These are phyloP conservation scores for Thalassophryne amazonica DNA, from an alignment of 2,797 vertebrate species.

Conservation along the genomic window DNA sequence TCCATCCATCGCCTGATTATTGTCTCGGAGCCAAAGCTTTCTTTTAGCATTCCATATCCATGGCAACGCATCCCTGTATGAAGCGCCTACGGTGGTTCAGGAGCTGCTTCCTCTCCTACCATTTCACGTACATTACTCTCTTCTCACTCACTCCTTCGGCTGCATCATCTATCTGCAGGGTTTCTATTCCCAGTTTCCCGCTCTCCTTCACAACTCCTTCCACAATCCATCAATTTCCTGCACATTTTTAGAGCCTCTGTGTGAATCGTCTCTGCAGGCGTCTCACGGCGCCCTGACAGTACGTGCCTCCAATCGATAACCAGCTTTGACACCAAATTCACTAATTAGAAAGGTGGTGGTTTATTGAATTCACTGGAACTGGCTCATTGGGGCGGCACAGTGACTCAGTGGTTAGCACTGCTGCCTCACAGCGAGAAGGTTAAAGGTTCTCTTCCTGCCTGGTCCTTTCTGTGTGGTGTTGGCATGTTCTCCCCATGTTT, in stretches of 20 bases:
- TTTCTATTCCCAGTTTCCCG: background rate
- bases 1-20: constrained; percentile 68
- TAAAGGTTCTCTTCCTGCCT: no score
- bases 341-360: background rate
- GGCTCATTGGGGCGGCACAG: constrained; percentile 1
- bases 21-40: constrained; percentile 62
- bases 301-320: constrained; percentile 2
- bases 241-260: background rate
- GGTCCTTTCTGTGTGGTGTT: no score
- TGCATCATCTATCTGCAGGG: constrained; percentile 8
- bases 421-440: constrained; percentile 15
- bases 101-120: constrained; percentile 37
- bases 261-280: background rate
- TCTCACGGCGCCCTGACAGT: background rate
- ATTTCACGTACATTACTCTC: constrained; percentile 42
- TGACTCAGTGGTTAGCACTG: background rate
- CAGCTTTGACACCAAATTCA: constrained; percentile 6
- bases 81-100: constrained; percentile 49
- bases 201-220: background rate
- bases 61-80: constrained; percentile 60
- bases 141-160: background rate
- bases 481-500: no score
- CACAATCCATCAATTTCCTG: background rate
- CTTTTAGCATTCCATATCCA: constrained; percentile 77
- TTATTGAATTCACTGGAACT: constrained; percentile 4